Conservation (phyloP, 2,888 invertebrate species). For the Conomelus anceps region DNA sequence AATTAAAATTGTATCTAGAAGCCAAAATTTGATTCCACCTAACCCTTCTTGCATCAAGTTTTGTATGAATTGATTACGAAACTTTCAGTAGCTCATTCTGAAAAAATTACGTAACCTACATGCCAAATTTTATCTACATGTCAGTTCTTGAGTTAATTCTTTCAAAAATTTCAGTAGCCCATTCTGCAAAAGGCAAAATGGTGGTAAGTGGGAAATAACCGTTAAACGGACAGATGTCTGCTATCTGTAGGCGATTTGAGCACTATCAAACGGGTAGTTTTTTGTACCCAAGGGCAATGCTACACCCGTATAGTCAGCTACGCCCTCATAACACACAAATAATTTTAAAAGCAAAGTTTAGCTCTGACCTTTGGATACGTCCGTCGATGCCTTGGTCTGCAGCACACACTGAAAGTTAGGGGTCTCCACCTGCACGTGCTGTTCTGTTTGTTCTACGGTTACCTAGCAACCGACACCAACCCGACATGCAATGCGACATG, state of each 20-base stretch:
- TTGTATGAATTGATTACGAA: too few species aligned
- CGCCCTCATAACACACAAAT: neutral
- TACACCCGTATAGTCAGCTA: neutral
- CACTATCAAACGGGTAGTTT: neutral
- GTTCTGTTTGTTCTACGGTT: neutral
- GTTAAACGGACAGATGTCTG: neutral
- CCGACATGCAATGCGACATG: neutral
- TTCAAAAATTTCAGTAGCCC: too few species aligned
- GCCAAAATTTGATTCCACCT: too few species aligned
- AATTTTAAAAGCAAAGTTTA: neutral
- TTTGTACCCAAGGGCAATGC: neutral
- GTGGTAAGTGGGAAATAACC: neutral
- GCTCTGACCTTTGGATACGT: neutral
- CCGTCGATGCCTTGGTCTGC: neutral
- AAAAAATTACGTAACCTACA: too few species aligned
- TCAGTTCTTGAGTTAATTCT: too few species aligned
- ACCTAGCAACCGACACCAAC: neutral
- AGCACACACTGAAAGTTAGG: neutral
- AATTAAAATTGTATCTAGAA: too few species aligned
- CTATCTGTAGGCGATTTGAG: neutral
- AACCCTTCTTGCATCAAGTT: too few species aligned
- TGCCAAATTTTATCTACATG: too few species aligned
- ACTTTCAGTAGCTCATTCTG: too few species aligned
- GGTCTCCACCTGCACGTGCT: neutral
- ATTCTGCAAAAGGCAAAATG: too few species aligned